Evolutionary conservation across 1,140 invertebrate genomes (phyloP).

Genomic region (Sinonovacula constricta): DNA sequence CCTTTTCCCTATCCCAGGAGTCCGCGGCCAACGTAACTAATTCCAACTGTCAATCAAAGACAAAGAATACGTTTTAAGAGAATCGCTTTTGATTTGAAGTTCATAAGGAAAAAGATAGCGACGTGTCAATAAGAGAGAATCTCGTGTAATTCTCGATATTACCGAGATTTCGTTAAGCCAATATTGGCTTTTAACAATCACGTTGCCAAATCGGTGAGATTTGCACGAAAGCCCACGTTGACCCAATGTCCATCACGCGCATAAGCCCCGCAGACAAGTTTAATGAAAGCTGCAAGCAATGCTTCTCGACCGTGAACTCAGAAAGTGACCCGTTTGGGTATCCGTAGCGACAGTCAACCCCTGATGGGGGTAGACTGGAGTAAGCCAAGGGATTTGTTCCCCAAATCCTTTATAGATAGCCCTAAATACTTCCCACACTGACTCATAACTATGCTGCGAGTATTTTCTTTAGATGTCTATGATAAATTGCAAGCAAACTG

Average conservation of each 20-base stretch:
- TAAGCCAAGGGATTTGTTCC: no score
- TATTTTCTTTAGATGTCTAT: no score
- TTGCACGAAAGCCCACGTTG: neutral
- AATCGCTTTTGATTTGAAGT: conserved; percentile 14
- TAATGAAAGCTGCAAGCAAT: no score
- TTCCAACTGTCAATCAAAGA: conserved; percentile 53
- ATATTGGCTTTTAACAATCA: neutral
- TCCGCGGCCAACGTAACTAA: conserved; percentile 34
- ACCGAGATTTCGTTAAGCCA: neutral
- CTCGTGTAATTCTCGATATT: conserved; percentile 33
- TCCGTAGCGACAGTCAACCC: no score
- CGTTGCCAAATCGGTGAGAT: neutral
- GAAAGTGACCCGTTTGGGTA: no score
- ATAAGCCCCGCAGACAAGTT: no score
- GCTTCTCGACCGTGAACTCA: no score
- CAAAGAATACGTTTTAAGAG: conserved; percentile 49
- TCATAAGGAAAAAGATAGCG: conserved; percentile 30
- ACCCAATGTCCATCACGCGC: neutral
- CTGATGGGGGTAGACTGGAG: no score
- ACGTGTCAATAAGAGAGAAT: conserved; percentile 8
- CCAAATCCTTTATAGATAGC: no score
- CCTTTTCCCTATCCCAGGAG: conserved; percentile 27
- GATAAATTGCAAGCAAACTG: no score
- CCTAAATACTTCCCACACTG: no score
- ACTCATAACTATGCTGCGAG: no score